Conservation (phyloP, 2,888 invertebrate genomes). For the Ametastegia equiseti region DNA sequence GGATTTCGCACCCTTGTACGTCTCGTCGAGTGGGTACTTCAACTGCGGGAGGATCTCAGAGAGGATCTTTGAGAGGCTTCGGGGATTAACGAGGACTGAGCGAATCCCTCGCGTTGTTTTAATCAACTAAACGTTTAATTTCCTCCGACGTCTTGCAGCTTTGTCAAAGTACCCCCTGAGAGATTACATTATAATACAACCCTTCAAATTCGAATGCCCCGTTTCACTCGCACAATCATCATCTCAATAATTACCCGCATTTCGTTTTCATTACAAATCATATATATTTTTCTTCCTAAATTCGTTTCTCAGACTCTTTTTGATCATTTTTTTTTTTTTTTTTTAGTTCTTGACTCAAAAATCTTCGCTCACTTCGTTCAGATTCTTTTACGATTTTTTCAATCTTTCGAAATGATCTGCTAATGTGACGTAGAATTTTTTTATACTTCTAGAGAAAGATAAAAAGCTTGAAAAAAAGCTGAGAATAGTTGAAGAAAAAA, state of each 20-base stretch:
- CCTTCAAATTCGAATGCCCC: not conserved
- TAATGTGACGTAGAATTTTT: too few species aligned
- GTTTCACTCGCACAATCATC: too few species aligned
- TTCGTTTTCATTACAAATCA: not conserved
- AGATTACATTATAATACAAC: not conserved
- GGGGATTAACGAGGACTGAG: not conserved
- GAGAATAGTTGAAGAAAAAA: too few species aligned
- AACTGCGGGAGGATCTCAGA: not conserved
- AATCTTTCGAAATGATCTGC: too few species aligned
- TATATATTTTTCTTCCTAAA: not conserved
- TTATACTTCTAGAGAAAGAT: too few species aligned
- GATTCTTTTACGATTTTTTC: too few species aligned
- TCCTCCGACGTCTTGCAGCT: not conserved
- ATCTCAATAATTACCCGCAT: too few species aligned
- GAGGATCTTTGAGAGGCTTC: not conserved
- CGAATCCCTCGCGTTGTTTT: not conserved
- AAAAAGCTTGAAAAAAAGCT: too few species aligned
- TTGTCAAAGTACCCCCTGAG: not conserved
- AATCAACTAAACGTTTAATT: slow-evolving; percentile 24
- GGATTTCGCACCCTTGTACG: not conserved
- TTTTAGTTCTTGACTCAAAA: not conserved
- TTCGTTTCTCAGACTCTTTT: not conserved
- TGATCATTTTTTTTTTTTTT: not conserved
- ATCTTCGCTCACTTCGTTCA: too few species aligned
- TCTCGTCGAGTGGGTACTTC: not conserved